Conservation (phyloP, 2,113 vertebrate species). For the Pelecanoides urinatrix region DNA sequence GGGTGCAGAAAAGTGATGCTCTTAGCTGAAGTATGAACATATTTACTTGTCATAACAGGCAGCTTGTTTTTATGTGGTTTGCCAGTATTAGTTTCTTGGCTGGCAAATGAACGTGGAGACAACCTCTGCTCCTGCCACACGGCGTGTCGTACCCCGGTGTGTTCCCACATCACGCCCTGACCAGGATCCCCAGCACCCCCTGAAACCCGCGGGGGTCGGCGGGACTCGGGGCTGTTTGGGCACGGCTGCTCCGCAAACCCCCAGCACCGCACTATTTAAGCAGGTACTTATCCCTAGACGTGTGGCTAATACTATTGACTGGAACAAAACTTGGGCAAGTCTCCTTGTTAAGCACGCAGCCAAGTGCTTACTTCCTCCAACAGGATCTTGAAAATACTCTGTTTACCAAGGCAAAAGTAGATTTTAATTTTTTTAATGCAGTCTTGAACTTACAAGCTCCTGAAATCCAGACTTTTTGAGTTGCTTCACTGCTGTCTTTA, state of each 20-base stretch:
- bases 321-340: not conserved
- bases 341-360: not conserved
- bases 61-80: not conserved
- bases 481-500: not conserved
- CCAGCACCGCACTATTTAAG: not conserved
- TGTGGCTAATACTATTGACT: not conserved
- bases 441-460: not conserved
- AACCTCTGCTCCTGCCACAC: too few relatives aligned
- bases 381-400: not conserved
- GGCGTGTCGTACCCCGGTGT: accelerated
- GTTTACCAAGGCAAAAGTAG: not conserved
- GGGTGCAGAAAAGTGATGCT: not conserved
- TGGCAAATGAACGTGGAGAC: not conserved
- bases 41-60: accelerated
- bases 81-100: not conserved
- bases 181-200: not conserved
- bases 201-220: not conserved
- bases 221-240: too few relatives aligned
- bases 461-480: accelerated
- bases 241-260: not conserved
- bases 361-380: not conserved
- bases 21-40: not conserved
- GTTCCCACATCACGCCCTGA: not conserved
- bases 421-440: not conserved
- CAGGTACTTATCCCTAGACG: not conserved